phyloP scores from a whole-genome alignment of 2,888 invertebrate species.

The Hydropsyche betteni region DNA sequence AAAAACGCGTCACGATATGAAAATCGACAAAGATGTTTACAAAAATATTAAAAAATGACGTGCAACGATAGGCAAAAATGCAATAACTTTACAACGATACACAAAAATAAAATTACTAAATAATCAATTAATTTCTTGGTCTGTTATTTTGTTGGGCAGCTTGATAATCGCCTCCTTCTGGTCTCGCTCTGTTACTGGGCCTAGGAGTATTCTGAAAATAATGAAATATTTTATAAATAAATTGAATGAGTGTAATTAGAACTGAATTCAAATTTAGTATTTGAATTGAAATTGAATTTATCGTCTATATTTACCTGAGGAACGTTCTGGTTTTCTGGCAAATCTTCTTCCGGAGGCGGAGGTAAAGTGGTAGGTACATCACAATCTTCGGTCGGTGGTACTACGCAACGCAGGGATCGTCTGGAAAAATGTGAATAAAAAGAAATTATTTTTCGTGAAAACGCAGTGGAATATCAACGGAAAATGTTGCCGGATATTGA shows the following conservation, averaged over 20 bases:
- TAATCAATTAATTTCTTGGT: constrained; percentile 35
- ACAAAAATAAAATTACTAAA: constrained; percentile 5
- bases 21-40: too few species aligned
- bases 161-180: constrained; percentile 32
- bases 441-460: neutral
- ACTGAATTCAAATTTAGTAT: neutral
- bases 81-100: neutral
- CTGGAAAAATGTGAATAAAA: constrained; percentile 52
- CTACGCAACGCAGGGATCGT: constrained; percentile 83
- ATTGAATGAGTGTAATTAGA: neutral
- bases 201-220: constrained; percentile 33
- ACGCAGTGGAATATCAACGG: neutral
- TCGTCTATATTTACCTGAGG: constrained; percentile 41
- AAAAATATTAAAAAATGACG: constrained; percentile 24
- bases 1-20: too few species aligned
- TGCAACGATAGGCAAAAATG: too few species aligned
- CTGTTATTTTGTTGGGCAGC: constrained; percentile 34
- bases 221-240: neutral
- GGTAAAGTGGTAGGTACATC: constrained; percentile 83
- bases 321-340: constrained; percentile 46
- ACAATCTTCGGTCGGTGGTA: constrained; percentile 90
- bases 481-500: neutral
- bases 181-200: constrained; percentile 33
- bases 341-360: constrained; percentile 68
- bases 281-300: neutral